Evolutionary conservation across 1,140 invertebrate species (phyloP).

Genomic region (Drosophila mauritiana): DNA sequence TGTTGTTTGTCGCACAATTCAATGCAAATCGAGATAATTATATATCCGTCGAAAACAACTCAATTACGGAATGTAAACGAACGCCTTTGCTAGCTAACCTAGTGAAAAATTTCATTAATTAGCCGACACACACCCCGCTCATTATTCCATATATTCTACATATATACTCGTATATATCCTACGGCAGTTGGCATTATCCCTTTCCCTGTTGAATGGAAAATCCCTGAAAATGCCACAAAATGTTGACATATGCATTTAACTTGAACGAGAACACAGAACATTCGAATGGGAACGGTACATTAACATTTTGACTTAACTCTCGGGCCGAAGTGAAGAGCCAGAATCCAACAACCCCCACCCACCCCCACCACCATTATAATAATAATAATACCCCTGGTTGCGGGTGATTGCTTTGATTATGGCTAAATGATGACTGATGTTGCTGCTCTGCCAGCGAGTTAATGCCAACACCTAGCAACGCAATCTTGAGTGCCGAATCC

Average conservation of each 20-base stretch:
- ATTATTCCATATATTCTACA: neutral
- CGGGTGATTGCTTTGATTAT: constrained; percentile 54
- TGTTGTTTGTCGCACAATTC: neutral
- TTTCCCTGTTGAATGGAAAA: constrained; percentile 6
- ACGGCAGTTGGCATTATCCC: constrained; percentile 7
- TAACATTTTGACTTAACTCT: constrained; percentile 45
- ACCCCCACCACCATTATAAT: neutral
- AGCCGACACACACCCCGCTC: neutral
- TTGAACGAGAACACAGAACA: neutral
- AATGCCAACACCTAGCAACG: constrained; percentile 73
- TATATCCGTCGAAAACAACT: constrained; percentile 17
- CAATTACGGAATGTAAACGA: constrained; percentile 18
- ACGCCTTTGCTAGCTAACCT: constrained; percentile 11
- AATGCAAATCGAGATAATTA: constrained; percentile 15
- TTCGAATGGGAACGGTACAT: constrained; percentile 12
- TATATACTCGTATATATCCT: neutral
- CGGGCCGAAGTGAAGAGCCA: neutral
- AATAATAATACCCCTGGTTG: constrained; percentile 30
- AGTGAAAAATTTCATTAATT: constrained; percentile 38
- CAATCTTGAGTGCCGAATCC: constrained; percentile 29
- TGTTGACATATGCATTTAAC: constrained; percentile 50
- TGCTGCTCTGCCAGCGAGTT: constrained; percentile 23
- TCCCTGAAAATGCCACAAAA: constrained; percentile 40
- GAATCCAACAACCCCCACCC: neutral
- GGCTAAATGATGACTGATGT: constrained; percentile 48